Percentiles rank a stretch among this genome's conserved stretches.
Conservation (phyloP, 2,797 vertebrate genomes). For the Rousettus madagascariensis region DNA sequence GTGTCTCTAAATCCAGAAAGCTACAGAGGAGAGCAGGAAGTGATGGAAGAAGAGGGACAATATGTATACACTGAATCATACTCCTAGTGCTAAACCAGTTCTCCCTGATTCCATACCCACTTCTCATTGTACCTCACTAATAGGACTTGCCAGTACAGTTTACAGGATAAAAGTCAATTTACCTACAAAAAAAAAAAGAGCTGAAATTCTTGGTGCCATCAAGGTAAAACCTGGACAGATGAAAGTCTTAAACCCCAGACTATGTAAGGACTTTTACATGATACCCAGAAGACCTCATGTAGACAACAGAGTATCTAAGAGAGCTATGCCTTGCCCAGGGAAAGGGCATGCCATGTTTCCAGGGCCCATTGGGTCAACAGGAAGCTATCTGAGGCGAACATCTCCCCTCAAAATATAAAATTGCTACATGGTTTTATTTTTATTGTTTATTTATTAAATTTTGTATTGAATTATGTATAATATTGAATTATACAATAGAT, state of each 20-base stretch:
- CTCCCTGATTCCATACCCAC: neutral
- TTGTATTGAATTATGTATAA: neutral
- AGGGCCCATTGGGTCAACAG: fast-evolving
- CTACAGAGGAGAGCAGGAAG: neutral
- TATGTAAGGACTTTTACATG: neutral
- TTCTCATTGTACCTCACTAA: neutral
- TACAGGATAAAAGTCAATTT: neutral
- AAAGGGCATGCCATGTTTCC: neutral
- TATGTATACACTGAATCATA: neutral
- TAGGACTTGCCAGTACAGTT: neutral
- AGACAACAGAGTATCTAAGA: neutral
- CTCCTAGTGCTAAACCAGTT: neutral
- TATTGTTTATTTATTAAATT: neutral
- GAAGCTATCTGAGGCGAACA: neutral
- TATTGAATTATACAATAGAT: neutral
- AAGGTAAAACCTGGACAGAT: neutral
- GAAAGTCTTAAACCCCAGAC: neutral
- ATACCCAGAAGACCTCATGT: no score
- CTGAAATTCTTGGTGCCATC: neutral
- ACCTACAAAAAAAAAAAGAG: neutral
- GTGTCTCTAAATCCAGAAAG: neutral
- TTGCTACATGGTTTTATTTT: neutral
- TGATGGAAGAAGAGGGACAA: neutral
- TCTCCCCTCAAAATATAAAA: neutral
- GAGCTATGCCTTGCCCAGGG: neutral